phyloP scores from a whole-genome alignment of 2,113 vertebrate genomes.

The Danio rerio region GRCz12tu NC_133187.1:42962001-42962500 shows the following conservation, averaged over 20 bases:
- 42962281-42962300: background rate
- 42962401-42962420: constrained; percentile 73
- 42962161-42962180: background rate
- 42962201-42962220: background rate
- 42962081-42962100: background rate
- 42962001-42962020: too few relatives aligned
- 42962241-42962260: background rate
- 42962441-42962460: constrained; percentile 84
- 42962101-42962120: background rate
- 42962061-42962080: background rate
- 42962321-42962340: constrained; percentile 1
- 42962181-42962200: background rate
- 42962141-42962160: background rate
- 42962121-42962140: background rate
- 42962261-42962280: background rate
- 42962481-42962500: constrained; percentile 75
- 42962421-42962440: constrained; percentile 60
- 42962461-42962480: constrained; percentile 73
- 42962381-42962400: constrained; percentile 75
- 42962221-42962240: background rate
- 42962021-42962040: too few relatives aligned
- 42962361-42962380: constrained; percentile 75
- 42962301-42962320: background rate
- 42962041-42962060: background rate
- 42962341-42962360: constrained; percentile 36